These are phyloP conservation scores for Cynopterus sphinx DNA, from an alignment of 2,797 vertebrate genomes.

Conservation along the genomic window DNA sequence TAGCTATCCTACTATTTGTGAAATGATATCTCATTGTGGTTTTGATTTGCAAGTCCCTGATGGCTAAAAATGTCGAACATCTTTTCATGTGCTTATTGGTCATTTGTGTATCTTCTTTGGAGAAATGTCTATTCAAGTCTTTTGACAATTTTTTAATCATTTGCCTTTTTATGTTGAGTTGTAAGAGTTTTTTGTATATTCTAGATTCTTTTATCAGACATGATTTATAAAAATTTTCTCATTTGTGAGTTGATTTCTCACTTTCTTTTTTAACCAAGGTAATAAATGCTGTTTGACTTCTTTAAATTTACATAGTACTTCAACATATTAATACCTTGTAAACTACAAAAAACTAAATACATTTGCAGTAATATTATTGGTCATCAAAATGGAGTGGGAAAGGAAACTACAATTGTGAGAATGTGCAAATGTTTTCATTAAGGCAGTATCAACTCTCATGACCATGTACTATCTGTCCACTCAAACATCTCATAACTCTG, in stretches of 20 bases:
- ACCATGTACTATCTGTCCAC: constrained; percentile 38
- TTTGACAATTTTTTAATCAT: neutral
- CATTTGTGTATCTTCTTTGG: neutral
- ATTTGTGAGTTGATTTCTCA: neutral
- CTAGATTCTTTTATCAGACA: neutral
- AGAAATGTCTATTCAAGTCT: neutral
- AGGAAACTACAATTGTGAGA: constrained; percentile 37
- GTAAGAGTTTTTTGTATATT: neutral
- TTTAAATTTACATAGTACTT: constrained; percentile 76
- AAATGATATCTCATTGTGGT: neutral
- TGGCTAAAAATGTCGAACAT: neutral
- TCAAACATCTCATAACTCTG: constrained; percentile 65
- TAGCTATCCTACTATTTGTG: neutral
- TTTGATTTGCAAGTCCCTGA: neutral
- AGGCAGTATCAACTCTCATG: constrained; percentile 70
- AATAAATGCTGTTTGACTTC: constrained; percentile 83
- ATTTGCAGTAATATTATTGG: constrained; percentile 74
- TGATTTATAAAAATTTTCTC: neutral
- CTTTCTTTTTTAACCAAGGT: constrained; percentile 73
- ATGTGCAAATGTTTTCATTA: constrained; percentile 74
- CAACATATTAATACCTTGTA: constrained; percentile 58
- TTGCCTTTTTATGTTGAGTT: neutral
- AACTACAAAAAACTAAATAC: constrained; percentile 73
- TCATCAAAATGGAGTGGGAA: constrained; percentile 67
- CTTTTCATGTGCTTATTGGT: neutral